phyloP scores from a whole-genome alignment of 37 sponge, comb jelly and placozoan genomes.

The Bolinopsis microptera region DNA sequence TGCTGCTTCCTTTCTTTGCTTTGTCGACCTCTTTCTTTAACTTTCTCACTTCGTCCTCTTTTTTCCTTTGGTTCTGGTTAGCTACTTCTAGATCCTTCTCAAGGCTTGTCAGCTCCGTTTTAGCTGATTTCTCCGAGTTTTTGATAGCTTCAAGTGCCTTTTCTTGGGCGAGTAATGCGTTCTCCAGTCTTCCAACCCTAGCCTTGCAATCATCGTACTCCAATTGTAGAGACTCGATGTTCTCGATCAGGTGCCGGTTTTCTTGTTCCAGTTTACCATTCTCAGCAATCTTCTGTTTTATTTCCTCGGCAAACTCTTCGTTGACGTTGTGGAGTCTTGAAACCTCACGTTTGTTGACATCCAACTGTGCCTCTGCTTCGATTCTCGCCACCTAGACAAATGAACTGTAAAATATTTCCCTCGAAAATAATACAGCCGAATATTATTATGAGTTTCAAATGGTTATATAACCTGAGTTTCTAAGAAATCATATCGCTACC shows the following conservation, averaged over 20 bases:
- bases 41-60: conserved; percentile 45
- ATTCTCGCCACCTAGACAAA: conserved; percentile 42
- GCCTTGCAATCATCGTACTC: conserved; percentile 57
- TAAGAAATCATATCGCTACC: no score
- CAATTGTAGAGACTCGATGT: conserved; percentile 31
- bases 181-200: conserved; percentile 28
- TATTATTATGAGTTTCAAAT: no score
- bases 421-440: no score
- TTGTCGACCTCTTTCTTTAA: conserved; percentile 63
- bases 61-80: not conserved
- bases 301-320: conserved; percentile 62
- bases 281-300: conserved; percentile 61
- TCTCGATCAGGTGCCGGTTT: conserved; percentile 50
- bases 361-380: conserved; percentile 53
- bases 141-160: conserved; percentile 43
- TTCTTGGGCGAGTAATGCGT: conserved; percentile 53
- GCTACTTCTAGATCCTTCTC: conserved; percentile 57
- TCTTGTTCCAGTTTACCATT: conserved; percentile 62
- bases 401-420: no score
- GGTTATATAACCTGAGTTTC: no score
- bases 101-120: not conserved
- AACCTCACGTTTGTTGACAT: conserved; percentile 54
- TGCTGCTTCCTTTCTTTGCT: conserved; percentile 64
- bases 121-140: conserved; percentile 36
- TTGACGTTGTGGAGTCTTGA: conserved; percentile 1